Percentiles rank a stretch among this genome's conserved stretches.
phyloP scores from a whole-genome alignment of 1,140 invertebrate species.

The Solenopsis invicta region DNA sequence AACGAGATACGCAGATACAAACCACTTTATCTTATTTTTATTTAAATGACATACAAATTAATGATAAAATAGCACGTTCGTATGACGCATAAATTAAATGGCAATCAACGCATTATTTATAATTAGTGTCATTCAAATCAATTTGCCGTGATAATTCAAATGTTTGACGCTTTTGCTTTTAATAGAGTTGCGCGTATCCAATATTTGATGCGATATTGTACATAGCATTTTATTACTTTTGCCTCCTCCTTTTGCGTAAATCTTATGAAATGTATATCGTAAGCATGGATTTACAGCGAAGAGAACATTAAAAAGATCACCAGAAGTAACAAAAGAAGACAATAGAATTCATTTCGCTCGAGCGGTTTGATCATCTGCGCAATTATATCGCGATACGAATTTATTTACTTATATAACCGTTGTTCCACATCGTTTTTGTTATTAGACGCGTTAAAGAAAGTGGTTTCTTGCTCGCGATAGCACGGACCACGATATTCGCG shows the following conservation, averaged over 20 bases:
- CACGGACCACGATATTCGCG: too few relatives aligned
- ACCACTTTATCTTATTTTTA: conserved; percentile 4
- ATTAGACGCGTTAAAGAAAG: neutral
- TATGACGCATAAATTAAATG: neutral
- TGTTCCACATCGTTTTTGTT: conserved; percentile 8
- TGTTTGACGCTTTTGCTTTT: neutral
- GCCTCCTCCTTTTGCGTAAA: neutral
- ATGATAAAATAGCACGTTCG: neutral
- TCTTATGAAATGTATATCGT: neutral
- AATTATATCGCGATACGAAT: conserved; percentile 7
- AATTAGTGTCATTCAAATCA: conserved; percentile 8
- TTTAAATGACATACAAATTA: conserved; percentile 1
- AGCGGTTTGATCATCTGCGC: neutral
- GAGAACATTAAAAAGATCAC: conserved; percentile 19
- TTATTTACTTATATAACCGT: conserved; percentile 3
- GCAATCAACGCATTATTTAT: neutral
- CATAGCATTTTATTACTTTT: neutral
- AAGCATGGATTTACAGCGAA: neutral
- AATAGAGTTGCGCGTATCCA: neutral
- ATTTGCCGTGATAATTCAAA: neutral
- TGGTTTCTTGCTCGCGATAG: neutral
- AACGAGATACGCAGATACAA: neutral
- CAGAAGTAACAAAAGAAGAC: neutral
- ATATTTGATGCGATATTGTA: neutral
- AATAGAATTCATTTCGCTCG: conserved; percentile 3